Evolutionary conservation across 1,140 invertebrate species (phyloP).

Genomic region (Diuraphis noxia): DNA sequence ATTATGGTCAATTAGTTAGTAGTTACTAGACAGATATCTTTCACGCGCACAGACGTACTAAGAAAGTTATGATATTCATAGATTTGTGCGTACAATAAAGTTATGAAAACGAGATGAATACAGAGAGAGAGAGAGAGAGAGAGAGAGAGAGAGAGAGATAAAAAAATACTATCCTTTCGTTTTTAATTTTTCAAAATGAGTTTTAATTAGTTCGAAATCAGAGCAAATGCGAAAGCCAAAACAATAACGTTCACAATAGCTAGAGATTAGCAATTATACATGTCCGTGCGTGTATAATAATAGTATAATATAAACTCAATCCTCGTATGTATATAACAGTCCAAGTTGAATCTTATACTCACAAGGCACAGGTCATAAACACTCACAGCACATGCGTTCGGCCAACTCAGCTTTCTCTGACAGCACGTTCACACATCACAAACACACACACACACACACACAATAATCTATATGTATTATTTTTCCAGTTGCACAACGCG

Average conservation of each 20-base stretch:
- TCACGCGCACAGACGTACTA: neutral
- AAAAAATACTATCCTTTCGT: neutral
- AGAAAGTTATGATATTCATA: neutral
- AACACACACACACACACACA: neutral
- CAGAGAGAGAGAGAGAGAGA: neutral
- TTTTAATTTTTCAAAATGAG: neutral
- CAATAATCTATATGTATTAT: neutral
- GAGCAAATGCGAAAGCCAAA: conserved; percentile 23
- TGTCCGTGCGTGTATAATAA: neutral
- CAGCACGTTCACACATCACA: neutral
- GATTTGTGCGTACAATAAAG: neutral
- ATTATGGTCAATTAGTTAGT: neutral
- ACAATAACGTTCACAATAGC: neutral
- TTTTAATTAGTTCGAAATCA: neutral
- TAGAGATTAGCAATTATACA: neutral
- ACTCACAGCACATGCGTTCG: neutral
- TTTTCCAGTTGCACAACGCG: conserved; percentile 20
- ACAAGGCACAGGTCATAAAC: neutral
- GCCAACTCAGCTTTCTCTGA: conserved; percentile 12
- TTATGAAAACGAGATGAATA: neutral
- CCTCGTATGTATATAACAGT: neutral
- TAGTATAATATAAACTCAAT: neutral
- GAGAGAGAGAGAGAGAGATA: neutral
- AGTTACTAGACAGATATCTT: neutral
- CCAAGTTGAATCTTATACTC: neutral